Evolutionary conservation across 2,888 invertebrate genomes (phyloP).

Genomic region (Rhodophaea formosa): DNA sequence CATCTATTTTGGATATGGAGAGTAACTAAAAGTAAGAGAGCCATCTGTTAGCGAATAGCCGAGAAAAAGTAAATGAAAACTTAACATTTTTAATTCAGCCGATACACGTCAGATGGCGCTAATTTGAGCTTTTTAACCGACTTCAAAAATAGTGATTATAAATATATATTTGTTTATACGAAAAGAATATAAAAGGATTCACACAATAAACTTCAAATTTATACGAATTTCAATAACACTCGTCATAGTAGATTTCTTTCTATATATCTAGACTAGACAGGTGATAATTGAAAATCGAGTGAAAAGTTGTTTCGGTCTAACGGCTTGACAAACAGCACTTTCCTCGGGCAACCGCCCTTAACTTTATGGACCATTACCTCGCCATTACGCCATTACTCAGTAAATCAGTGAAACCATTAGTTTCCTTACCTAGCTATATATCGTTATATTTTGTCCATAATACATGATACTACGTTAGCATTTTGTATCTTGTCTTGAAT

Average conservation of each 20-base stretch:
- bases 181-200: no score
- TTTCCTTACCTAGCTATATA: no score
- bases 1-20: background rate
- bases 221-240: no score
- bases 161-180: background rate
- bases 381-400: background rate
- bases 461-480: no score
- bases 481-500: no score
- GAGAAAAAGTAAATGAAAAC: background rate
- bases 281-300: slow-evolving; percentile 56
- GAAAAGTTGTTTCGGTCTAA: slow-evolving; percentile 56
- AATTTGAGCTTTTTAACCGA: background rate
- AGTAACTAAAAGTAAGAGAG: background rate
- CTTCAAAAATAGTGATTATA: background rate
- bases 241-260: no score
- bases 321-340: slow-evolving; percentile 46
- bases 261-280: slow-evolving; percentile 22
- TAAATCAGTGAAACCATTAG: background rate
- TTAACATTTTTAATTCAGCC: background rate
- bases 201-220: no score
- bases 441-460: no score
- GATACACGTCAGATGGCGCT: background rate
- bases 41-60: background rate
- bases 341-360: slow-evolving; percentile 53
- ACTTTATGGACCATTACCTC: slow-evolving; percentile 45